Evolutionary conservation across 2,888 invertebrate genomes (phyloP), one percentile per base, ranked within the genome.

Genomic region (Plutella xylostella): DNA sequence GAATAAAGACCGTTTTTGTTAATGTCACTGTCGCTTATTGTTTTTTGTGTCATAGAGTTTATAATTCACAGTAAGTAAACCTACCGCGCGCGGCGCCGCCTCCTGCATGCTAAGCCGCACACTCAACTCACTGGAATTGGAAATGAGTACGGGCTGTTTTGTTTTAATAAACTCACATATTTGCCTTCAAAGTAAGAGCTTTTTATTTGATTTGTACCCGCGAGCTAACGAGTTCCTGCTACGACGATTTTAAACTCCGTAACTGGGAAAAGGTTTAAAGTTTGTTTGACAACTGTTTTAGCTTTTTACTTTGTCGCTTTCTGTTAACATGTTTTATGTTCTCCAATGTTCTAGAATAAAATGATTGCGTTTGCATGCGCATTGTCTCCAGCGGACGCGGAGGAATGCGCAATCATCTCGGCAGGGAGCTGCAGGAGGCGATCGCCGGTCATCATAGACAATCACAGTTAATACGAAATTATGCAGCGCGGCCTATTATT

Each of bases 21-120:
- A 60, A 68, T 68, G 67, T 65, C 65, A 61, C 64, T 62, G 70
- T 55, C 66, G 63, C 58, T 72, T 73, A 69, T 71, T 72, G 65
- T 73, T 66, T 69, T 63, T 66, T 68, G 65, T 55, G 80, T 72
- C 76, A 73, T 72, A 74, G 68, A 70, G 69, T 68, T 67, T 56
- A 77, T 78, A 77, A 78, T 79, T 78, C 73, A 75, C 72, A 77
- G 79, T 77, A 77, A 76, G 73, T 68, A 72, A 72, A 77, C 78
- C 78, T 72, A 75, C 79, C 72, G 70, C 75, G 58, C 62, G 69
- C 61, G 55, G 57, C n/a, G n/a, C 56, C 61, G 57, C 64, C 60
- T 59, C 54, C 63, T 68, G 75, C 72, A 78, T 78, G 68, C 56
- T 71, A 74, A 77, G 65, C 59, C 30, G 30, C 31, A 30, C 59